A percentile compares a stretch with the other conserved stretches of the same genome.
These are phyloP conservation scores for Holacanthus passer DNA, from an alignment of 2,113 vertebrate species.

Conservation along the genomic window DNA sequence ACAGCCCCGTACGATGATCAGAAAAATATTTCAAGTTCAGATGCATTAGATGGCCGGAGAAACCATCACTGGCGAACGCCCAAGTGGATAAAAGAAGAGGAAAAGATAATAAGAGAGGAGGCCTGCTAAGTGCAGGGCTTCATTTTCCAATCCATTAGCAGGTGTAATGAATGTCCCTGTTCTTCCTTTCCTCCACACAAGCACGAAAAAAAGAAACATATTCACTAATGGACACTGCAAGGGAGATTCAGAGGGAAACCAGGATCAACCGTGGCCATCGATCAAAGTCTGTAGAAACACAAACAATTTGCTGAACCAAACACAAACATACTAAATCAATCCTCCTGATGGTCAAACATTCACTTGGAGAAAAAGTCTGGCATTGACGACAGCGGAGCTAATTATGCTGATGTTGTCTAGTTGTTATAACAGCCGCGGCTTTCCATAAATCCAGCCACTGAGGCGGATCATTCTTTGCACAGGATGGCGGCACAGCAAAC, in stretches of 20 bases:
- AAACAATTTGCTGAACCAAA: slow-evolving; percentile 47
- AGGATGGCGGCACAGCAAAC: not conserved
- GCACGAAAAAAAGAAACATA: slow-evolving; percentile 4
- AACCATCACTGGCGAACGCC: not conserved
- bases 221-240: slow-evolving; percentile 43
- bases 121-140: slow-evolving; percentile 35
- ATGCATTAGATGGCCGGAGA: not conserved
- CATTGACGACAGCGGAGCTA: slow-evolving; percentile 7
- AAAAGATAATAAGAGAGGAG: slow-evolving; percentile 35
- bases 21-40: slow-evolving; percentile 21
- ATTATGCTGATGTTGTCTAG: slow-evolving; percentile 21
- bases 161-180: slow-evolving; percentile 52
- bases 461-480: not conserved
- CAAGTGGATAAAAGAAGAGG: slow-evolving; percentile 25
- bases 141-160: slow-evolving; percentile 62
- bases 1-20: not conserved
- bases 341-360: slow-evolving; percentile 5
- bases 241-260: slow-evolving; percentile 18
- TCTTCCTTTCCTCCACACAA: slow-evolving; percentile 16
- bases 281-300: slow-evolving; percentile 43
- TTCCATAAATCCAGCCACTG: slow-evolving; percentile 1
- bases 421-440: slow-evolving; percentile 5
- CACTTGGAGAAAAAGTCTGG: not conserved
- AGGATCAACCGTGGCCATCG: slow-evolving; percentile 31
- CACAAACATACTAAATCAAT: slow-evolving; percentile 6